Evolutionary conservation across 2,113 vertebrate genomes (phyloP).

Genomic region (Corythornis madagascariensis): DNA sequence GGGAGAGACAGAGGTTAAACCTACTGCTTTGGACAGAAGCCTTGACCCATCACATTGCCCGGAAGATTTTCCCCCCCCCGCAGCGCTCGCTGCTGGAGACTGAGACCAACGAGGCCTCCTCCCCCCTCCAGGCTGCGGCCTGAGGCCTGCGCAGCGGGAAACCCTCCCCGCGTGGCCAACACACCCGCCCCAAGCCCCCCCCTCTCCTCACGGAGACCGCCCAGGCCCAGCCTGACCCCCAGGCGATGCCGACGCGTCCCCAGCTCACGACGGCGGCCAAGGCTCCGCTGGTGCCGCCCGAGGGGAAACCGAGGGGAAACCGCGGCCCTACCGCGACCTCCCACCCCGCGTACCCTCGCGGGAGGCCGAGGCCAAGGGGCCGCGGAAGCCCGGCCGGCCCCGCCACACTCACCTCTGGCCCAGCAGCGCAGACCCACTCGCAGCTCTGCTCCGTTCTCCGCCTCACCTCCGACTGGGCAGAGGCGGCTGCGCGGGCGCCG

Average conservation of each 20-base stretch:
- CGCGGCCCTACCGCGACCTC: rapidly evolving
- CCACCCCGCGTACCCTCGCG: neutral
- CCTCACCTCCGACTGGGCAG: neutral
- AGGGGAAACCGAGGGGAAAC: rapidly evolving
- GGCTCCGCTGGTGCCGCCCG: neutral
- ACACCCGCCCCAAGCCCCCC: too few species aligned
- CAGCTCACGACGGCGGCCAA: rapidly evolving
- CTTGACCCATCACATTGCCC: neutral
- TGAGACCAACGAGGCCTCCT: too few species aligned
- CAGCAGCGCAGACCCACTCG: neutral
- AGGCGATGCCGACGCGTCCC: too few species aligned
- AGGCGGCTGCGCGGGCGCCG: rapidly evolving
- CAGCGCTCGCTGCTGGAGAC: neutral
- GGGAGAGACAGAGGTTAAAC: neutral
- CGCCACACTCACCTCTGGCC: neutral
- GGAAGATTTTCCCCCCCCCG: neutral
- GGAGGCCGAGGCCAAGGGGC: too few species aligned
- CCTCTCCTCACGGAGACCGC: neutral
- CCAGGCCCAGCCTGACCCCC: rapidly evolving
- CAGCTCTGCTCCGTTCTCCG: rapidly evolving
- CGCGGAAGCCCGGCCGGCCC: neutral
- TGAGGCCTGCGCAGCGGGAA: too few species aligned
- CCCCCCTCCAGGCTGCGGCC: too few species aligned
- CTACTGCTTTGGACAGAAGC: neutral
- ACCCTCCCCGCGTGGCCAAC: neutral